Conservation (phyloP, 1,140 invertebrate genomes). For the Ectropis grisescens region DNA sequence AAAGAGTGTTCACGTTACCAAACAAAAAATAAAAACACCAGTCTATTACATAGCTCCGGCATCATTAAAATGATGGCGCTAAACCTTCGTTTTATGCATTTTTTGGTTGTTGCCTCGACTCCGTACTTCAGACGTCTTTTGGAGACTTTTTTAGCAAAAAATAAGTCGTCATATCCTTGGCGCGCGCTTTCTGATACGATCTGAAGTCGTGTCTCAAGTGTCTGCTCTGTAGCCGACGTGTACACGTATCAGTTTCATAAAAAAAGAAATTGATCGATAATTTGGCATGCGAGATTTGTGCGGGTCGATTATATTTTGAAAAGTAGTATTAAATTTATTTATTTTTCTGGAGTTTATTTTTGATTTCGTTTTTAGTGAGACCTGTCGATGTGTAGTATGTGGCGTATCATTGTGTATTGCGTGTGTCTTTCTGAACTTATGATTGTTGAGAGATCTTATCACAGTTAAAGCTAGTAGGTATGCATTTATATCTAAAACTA, state of each 20-base stretch:
- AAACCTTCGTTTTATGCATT: slow-evolving; percentile 12
- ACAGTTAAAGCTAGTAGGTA: no score
- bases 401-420: no score
- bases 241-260: slow-evolving; percentile 13
- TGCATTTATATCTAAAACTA: no score
- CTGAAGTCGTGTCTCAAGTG: slow-evolving; percentile 26
- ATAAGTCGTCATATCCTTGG: slow-evolving; percentile 29
- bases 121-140: slow-evolving; percentile 37
- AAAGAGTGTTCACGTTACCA: slow-evolving; percentile 1
- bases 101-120: slow-evolving; percentile 13
- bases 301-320: no score
- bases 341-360: no score
- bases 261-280: slow-evolving; percentile 22
- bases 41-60: slow-evolving; percentile 1
- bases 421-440: no score
- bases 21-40: neutral
- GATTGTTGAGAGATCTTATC: no score
- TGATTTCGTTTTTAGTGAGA: no score
- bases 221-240: slow-evolving; percentile 26
- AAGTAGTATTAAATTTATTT: no score
- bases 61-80: slow-evolving; percentile 9
- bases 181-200: slow-evolving; percentile 28
- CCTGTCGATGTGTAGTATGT: no score
- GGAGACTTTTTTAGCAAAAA: slow-evolving; percentile 34
- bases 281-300: no score